Evolutionary conservation across 2,113 vertebrate species (phyloP), one percentile per base, ranked within the genome.

Genomic region (Daphoenositta chrysoptera): DNA sequence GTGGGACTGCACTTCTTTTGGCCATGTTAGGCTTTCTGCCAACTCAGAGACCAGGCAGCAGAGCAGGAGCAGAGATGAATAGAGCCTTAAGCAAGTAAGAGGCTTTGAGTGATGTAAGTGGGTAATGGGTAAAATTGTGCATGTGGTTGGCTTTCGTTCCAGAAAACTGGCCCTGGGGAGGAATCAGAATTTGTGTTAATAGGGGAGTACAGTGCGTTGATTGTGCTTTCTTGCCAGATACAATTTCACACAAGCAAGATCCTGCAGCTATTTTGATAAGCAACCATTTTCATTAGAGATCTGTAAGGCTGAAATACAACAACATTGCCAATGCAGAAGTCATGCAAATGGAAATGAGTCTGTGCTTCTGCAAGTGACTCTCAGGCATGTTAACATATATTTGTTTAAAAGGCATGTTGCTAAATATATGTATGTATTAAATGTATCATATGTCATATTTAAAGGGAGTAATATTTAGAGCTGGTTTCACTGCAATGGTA

Each of bases 191-290:
- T 57, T 35, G 16, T 35, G 16, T 68, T 93, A 85, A 85, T 33
- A 84, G 35, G 47, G 57, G 21, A 91, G 63, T 30, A 81, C 68
- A 53, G 80, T 63, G 65, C 19, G 35, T 68, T 82, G 31, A 84
- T 93, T 65, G 42, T 61, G 85, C 64, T 92, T 69, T 44, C 70
- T 73, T 95, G 57, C 72, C 89, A 93, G 53, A 69, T 61, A 50
- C 0, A 0, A 86, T 93, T 94, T 95, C 92, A 96, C 3, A 6
- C 85, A 85, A 71, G 73, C 22, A 73, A 94, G 66, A 42, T 57
- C 79, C 73, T 78, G 51, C 61, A 93, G 78, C 66, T 71, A 58
- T 87, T 94, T 87, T 82, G 73, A 89, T 82, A 87, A 87, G 44
- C 44, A 93, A 80, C 12, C 13, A 30, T 65, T 88, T 86, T 92